These are phyloP conservation scores for Ia io DNA, from an alignment of 2,113 vertebrate species.

Conservation along the genomic window DNA sequence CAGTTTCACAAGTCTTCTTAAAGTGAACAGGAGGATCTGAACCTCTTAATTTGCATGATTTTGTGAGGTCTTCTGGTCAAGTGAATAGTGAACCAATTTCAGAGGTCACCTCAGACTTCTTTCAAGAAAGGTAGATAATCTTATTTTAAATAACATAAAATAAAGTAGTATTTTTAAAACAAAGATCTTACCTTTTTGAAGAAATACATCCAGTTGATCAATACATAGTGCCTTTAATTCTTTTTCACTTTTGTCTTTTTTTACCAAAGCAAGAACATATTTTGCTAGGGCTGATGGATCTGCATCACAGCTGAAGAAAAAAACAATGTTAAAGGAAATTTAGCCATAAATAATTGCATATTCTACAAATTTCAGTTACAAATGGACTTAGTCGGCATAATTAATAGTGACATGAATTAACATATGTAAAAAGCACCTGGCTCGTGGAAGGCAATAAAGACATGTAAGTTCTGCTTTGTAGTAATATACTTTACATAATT, in stretches of 20 bases:
- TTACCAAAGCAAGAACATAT: slow-evolving; percentile 98
- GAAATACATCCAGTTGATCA: slow-evolving; percentile 99
- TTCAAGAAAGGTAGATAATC: not conserved
- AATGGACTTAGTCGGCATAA: not conserved
- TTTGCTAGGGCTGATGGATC: slow-evolving; percentile 98
- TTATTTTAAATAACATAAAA: slow-evolving; percentile 38
- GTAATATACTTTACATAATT: not conserved
- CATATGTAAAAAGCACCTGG: slow-evolving; percentile 4
- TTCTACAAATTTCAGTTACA: not conserved
- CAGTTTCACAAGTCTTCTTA: not conserved
- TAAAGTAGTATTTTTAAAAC: slow-evolving; percentile 5
- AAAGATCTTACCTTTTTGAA: slow-evolving; percentile 92
- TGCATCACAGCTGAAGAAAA: slow-evolving; percentile 92
- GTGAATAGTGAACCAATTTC: not conserved
- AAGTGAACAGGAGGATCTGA: not conserved
- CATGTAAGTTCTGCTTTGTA: not conserved
- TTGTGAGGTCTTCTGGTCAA: not conserved
- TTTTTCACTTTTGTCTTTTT: slow-evolving; percentile 98
- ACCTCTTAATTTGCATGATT: not conserved
- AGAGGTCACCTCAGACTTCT: not conserved
- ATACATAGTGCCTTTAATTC: slow-evolving; percentile 97
- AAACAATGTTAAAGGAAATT: slow-evolving; percentile 24
- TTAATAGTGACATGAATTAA: not conserved
- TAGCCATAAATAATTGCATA: not conserved
- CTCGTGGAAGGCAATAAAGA: not conserved